Evolutionary conservation across 2,888 invertebrate genomes (phyloP).

Genomic region (Leptinotarsa peninsularis): DNA sequence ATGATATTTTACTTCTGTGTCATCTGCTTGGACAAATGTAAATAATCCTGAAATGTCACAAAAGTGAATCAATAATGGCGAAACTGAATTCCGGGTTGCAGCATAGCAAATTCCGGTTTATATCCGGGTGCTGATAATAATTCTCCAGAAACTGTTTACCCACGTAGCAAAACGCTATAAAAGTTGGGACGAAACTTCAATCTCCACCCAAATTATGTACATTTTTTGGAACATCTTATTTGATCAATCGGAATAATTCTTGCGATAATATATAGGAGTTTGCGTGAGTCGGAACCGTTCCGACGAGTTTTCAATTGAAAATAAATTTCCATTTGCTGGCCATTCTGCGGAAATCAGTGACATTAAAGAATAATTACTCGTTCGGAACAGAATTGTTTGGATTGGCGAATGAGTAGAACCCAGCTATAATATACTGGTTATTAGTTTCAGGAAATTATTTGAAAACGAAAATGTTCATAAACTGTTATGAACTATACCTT

Average conservation of each 20-base stretch:
- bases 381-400: neutral
- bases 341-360: slow-evolving; percentile 35
- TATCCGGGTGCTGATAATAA: slow-evolving; percentile 48
- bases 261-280: slow-evolving; percentile 36
- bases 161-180: slow-evolving; percentile 43
- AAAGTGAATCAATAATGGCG: slow-evolving; percentile 36
- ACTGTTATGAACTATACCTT: too few relatives aligned
- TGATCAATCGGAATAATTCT: slow-evolving; percentile 34
- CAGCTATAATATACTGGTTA: neutral
- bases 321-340: slow-evolving; percentile 30
- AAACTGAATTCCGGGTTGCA: slow-evolving; percentile 46
- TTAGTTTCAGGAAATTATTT: too few relatives aligned
- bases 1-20: too few relatives aligned
- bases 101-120: slow-evolving; percentile 50
- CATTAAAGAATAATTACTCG: neutral
- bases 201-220: slow-evolving; percentile 34
- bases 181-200: slow-evolving; percentile 39
- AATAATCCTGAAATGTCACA: slow-evolving; percentile 5
- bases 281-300: slow-evolving; percentile 30
- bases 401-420: neutral
- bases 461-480: too few relatives aligned
- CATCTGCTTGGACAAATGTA: neutral
- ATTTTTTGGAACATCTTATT: slow-evolving; percentile 37
- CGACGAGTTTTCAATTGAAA: slow-evolving; percentile 18
- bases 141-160: slow-evolving; percentile 51